Conservation (phyloP, 2,113 vertebrate species). For the Datnioides undecimradiatus region DNA sequence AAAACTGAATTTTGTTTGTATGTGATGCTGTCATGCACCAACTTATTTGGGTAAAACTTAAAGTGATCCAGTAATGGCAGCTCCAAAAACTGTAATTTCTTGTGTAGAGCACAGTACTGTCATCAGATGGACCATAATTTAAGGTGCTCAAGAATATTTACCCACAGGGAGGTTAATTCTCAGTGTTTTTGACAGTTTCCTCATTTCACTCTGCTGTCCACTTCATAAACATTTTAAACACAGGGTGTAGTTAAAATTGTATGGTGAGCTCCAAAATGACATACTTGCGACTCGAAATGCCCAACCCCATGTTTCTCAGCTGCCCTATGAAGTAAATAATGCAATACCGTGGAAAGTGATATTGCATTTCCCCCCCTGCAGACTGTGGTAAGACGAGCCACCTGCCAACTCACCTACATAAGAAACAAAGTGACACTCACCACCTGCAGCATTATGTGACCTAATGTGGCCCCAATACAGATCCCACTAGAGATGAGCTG, state of each 20-base stretch:
- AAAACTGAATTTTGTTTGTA: not conserved
- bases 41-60: not conserved
- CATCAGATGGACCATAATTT: constrained; percentile 7
- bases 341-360: constrained; percentile 75
- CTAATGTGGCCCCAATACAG: not conserved
- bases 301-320: constrained; percentile 43
- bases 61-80: not conserved
- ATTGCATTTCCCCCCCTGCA: constrained; percentile 36
- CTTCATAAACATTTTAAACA: constrained; percentile 33
- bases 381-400: constrained; percentile 63
- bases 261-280: constrained; percentile 33
- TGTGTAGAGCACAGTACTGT: not conserved
- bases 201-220: not conserved
- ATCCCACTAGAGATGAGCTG: not conserved
- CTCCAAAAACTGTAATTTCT: constrained; percentile 1
- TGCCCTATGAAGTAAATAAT: constrained; percentile 74
- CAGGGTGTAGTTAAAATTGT: constrained; percentile 27
- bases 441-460: constrained; percentile 21
- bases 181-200: not conserved
- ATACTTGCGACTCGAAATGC: constrained; percentile 17
- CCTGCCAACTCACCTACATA: constrained; percentile 46
- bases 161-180: not conserved
- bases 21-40: not conserved
- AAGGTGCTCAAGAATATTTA: not conserved
- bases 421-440: constrained; percentile 4